Evolutionary conservation across 1,140 invertebrate species (phyloP).

Genomic region (Mizuhopecten yessoensis): DNA sequence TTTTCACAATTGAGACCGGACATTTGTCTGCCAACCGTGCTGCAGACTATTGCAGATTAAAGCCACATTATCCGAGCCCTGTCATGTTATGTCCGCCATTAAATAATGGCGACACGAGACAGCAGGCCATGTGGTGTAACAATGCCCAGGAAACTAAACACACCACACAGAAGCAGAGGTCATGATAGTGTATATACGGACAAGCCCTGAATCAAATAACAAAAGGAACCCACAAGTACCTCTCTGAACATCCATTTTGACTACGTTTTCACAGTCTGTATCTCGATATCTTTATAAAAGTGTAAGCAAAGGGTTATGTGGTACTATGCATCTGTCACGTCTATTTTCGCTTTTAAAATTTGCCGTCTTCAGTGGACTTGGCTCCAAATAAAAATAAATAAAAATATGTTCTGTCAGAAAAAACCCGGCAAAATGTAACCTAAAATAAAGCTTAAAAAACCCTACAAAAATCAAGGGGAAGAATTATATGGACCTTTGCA

Average conservation of each 20-base stretch:
- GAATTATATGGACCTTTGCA: too few species aligned
- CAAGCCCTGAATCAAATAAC: background rate
- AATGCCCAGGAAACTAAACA: background rate
- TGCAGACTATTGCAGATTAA: slow-evolving; percentile 38
- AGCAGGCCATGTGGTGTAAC: slow-evolving; percentile 18
- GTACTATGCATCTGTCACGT: too few species aligned
- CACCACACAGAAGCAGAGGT: background rate
- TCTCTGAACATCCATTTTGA: background rate
- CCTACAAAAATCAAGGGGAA: too few species aligned
- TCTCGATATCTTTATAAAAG: too few species aligned
- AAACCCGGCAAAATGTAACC: too few species aligned
- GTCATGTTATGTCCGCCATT: background rate
- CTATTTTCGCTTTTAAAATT: too few species aligned
- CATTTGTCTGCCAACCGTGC: background rate
- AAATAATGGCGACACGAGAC: background rate
- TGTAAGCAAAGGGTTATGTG: too few species aligned
- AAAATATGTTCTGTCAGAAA: too few species aligned
- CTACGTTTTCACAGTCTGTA: too few species aligned
- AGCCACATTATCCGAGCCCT: slow-evolving; percentile 2
- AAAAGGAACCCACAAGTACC: background rate
- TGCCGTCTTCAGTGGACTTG: too few species aligned
- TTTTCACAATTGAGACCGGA: slow-evolving; percentile 18
- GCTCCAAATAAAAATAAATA: too few species aligned
- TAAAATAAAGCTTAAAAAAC: too few species aligned
- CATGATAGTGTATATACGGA: background rate